Conservation (phyloP, 2,113 vertebrate species). For the Sebastes schlegelii region DNA sequence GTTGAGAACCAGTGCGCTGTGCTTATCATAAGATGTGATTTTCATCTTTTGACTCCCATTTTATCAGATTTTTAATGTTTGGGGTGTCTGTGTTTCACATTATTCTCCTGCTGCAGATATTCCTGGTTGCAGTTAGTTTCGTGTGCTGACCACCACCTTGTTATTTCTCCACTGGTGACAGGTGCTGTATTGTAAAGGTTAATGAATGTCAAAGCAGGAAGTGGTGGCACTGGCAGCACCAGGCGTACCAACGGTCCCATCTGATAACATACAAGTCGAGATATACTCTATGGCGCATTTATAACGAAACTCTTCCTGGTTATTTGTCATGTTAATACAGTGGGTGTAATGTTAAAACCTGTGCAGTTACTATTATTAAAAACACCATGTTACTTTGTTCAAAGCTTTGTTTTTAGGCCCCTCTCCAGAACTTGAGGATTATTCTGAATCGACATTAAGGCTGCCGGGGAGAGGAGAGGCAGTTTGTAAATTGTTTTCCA, state of each 20-base stretch:
- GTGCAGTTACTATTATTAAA: slow-evolving; percentile 1
- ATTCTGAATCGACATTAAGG: slow-evolving; percentile 53
- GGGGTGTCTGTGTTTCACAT: background rate
- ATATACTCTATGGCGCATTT: background rate
- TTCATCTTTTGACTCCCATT: background rate
- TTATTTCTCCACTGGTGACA: slow-evolving; percentile 2
- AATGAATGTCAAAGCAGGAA: slow-evolving; percentile 56
- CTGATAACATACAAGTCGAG: background rate
- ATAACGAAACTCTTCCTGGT: background rate
- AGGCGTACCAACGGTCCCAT: background rate
- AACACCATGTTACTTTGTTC: slow-evolving; percentile 8
- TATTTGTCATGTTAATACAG: background rate
- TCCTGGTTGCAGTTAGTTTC: background rate
- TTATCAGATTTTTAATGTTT: background rate
- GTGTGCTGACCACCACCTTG: background rate
- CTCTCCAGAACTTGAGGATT: slow-evolving; percentile 30
- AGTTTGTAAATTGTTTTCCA: slow-evolving; percentile 63
- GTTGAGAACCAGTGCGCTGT: background rate
- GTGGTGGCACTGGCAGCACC: slow-evolving; percentile 6
- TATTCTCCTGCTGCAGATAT: background rate
- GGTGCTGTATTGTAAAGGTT: slow-evolving; percentile 35
- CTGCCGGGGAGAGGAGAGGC: slow-evolving; percentile 23
- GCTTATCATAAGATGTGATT: slow-evolving; percentile 3
- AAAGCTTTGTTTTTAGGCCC: slow-evolving; percentile 41
- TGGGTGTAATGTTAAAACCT: background rate